phyloP scores from a whole-genome alignment of 2,113 vertebrate genomes.

The Desmodus rotundus region DNA sequence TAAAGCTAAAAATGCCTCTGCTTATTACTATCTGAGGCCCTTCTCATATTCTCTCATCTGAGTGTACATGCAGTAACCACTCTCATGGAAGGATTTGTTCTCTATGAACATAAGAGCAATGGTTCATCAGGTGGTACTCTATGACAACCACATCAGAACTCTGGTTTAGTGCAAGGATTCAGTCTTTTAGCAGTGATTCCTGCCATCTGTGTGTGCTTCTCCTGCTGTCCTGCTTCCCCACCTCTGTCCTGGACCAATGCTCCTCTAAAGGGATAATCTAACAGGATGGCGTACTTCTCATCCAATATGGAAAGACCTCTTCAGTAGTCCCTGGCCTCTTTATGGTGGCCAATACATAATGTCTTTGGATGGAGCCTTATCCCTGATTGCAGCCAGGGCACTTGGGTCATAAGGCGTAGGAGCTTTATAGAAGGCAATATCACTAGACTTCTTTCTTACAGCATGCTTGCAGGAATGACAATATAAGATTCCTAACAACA shows the following conservation, averaged over 20 bases:
- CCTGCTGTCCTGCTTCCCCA: not conserved
- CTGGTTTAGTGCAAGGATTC: not conserved
- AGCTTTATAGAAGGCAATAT: not conserved
- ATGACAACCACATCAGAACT: not conserved
- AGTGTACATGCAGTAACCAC: not conserved
- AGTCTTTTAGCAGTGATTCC: not conserved
- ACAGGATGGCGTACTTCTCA: not conserved
- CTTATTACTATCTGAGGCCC: not conserved
- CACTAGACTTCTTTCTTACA: not conserved
- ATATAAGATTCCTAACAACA: not conserved
- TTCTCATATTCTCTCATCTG: not conserved
- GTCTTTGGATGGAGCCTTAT: not conserved
- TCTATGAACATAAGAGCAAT: not conserved
- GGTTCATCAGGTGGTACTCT: not conserved
- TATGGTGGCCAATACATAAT: not conserved
- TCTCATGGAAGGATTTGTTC: not conserved
- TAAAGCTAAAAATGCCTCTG: constrained; percentile 27
- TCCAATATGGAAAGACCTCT: not conserved
- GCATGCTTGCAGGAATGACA: not conserved
- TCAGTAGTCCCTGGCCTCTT: not conserved
- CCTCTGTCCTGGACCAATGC: not conserved
- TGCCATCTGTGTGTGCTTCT: not conserved
- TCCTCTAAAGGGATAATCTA: not conserved
- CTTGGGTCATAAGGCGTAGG: not conserved
- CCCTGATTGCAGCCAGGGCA: not conserved